Conservation (phyloP, 2,888 invertebrate genomes). For the Drosophila recens region DNA sequence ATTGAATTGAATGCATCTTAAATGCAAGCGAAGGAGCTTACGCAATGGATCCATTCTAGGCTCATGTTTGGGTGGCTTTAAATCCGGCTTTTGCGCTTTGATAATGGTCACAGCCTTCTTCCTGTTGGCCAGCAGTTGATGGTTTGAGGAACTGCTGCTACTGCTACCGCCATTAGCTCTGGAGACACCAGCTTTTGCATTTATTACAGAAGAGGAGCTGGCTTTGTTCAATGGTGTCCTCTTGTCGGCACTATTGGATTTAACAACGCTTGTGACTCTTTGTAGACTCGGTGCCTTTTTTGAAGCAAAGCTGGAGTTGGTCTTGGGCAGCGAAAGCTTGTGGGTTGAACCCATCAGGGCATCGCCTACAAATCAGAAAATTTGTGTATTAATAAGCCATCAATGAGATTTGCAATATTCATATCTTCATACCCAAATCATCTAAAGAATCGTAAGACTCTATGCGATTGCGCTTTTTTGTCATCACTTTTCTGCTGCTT, state of each 20-base stretch:
- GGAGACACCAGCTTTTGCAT: background rate
- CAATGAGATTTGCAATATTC: background rate
- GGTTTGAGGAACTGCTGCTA: slow-evolving; percentile 26
- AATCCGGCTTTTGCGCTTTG: slow-evolving; percentile 51
- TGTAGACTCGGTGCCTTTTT: slow-evolving; percentile 4
- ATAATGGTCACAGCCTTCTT: slow-evolving; percentile 58
- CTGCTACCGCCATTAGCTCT: slow-evolving; percentile 30
- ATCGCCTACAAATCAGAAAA: slow-evolving; percentile 36
- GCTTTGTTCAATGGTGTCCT: slow-evolving; percentile 11
- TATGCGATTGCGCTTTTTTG: slow-evolving; percentile 46
- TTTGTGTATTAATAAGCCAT: background rate
- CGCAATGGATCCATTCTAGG: slow-evolving; percentile 67
- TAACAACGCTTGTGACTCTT: slow-evolving; percentile 11
- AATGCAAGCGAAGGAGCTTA: slow-evolving; percentile 18
- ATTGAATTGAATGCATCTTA: background rate
- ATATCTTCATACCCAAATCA: slow-evolving; percentile 68
- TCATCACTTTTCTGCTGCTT: slow-evolving; percentile 25
- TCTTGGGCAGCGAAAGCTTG: slow-evolving; percentile 25
- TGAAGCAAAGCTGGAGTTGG: slow-evolving; percentile 2
- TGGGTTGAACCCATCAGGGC: slow-evolving; percentile 50
- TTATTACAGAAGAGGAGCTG: slow-evolving; percentile 3
- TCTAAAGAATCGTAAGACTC: slow-evolving; percentile 74
- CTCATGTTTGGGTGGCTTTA: slow-evolving; percentile 44
- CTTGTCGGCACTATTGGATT: slow-evolving; percentile 16
- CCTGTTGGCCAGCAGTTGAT: slow-evolving; percentile 2